phyloP scores from a whole-genome alignment of 2,113 vertebrate genomes.

The Lophura nycthemera region DNA sequence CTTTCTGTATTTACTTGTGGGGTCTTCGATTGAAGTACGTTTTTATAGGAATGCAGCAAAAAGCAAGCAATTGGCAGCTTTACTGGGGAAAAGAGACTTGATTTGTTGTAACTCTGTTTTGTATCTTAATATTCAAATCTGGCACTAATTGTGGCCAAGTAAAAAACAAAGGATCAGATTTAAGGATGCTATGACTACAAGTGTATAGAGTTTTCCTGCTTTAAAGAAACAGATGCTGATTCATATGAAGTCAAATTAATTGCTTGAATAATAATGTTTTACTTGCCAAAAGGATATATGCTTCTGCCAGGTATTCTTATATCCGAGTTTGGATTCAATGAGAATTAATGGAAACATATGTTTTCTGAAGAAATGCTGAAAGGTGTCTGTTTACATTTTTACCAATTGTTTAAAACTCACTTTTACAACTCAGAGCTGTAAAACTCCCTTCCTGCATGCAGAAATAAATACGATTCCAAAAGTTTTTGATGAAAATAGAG shows the following conservation, averaged over 20 bases:
- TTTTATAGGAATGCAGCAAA: neutral
- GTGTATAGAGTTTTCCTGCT: neutral
- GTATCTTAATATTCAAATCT: conserved; percentile 3
- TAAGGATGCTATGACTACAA: neutral
- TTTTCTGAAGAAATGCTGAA: conserved; percentile 25
- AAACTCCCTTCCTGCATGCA: conserved; percentile 16
- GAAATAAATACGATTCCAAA: conserved; percentile 53
- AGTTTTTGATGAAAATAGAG: conserved; percentile 23
- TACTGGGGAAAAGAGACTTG: neutral
- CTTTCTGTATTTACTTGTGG: neutral
- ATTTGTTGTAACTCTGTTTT: neutral
- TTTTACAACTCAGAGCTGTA: conserved; percentile 35
- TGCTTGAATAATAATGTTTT: neutral
- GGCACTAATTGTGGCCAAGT: neutral
- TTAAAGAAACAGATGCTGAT: conserved; percentile 36
- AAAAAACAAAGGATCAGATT: neutral
- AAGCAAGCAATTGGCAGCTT: neutral
- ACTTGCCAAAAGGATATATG: conserved; percentile 36
- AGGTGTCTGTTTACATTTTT: conserved; percentile 31
- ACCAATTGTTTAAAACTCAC: conserved; percentile 46
- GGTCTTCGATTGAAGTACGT: neutral
- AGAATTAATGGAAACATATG: conserved; percentile 33
- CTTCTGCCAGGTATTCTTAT: conserved; percentile 5
- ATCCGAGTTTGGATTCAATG: conserved; percentile 47
- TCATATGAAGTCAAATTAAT: conserved; percentile 35